Evolutionary conservation across 2,113 vertebrate species (phyloP), one percentile per base, ranked within the genome.

Genomic region (Phodopus roborovskii): DNA sequence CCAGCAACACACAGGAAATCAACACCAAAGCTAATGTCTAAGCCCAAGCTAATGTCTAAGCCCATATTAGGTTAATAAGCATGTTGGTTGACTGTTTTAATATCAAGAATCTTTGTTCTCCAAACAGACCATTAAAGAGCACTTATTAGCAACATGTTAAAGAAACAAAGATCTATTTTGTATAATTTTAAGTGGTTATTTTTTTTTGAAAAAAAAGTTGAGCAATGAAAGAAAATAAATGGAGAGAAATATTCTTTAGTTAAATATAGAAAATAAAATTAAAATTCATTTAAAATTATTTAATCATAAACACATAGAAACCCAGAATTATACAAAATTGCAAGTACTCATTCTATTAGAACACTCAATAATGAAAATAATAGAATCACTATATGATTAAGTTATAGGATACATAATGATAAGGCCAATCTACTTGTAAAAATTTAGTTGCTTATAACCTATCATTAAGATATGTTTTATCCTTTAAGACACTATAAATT

Each of bases 301-400:
- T 92, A 79, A 42, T 87, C 83, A 56, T 24, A 74, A 97, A 48
- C 53, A 64, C 42, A 22, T 64, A 7, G 62, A 62, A 62, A 96
- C 81, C 19, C n/a, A 95, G 48, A 48, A 94, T 96, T 97, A 85
- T 64, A 87, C 79, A 96, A 97, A 96, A 95, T 96, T 93, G 11
- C 79, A 48, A 97, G 50, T 70, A 92, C 60, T 85, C 77, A 85
- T 60, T 86, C 93, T 62, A 64, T n/a, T 89, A 36, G 22, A 13
- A 8, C 56, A 62, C 24, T 58, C 42, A 39, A 66, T 94, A 96
- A 90, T 92, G 58, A 79, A 96, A 95, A 45, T 66, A 95, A 75
- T 62, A 92, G 60, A 33, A 79, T 90, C 22, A 66, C 22, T 39
- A 89, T 79, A 83, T 73, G n/a, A 91, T 50, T 96, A 92, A 84